A percentile compares a stretch with the other conserved stretches of the same genome.
These are phyloP conservation scores for Nesogale talazaci DNA, from an alignment of 2,113 vertebrate species.

Conservation along the genomic window DNA sequence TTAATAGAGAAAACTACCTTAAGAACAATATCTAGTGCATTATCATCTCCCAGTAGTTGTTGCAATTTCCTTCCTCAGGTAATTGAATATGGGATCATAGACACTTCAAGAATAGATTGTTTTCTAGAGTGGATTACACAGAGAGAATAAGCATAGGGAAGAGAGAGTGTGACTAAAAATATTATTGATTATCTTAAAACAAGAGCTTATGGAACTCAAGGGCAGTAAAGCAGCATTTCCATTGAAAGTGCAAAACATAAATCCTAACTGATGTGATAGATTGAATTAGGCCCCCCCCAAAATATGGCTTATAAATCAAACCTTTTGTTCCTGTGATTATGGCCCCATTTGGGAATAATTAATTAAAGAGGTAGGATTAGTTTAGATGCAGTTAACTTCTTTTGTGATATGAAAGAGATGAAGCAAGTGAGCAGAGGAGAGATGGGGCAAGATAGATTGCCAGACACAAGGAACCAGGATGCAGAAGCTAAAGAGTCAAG, in stretches of 20 bases:
- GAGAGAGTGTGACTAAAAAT: slow-evolving; percentile 55
- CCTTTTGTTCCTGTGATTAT: neutral
- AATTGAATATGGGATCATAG: slow-evolving; percentile 72
- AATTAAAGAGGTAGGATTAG: neutral
- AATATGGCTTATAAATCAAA: neutral
- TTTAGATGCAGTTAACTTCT: neutral
- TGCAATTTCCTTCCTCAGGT: slow-evolving; percentile 61
- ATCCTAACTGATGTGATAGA: neutral
- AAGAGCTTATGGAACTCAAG: neutral
- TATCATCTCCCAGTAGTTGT: slow-evolving; percentile 38
- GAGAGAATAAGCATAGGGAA: slow-evolving; percentile 71
- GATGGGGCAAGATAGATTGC: neutral
- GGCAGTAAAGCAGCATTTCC: neutral
- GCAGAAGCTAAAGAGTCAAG: neutral
- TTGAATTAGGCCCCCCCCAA: neutral
- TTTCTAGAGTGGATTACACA: slow-evolving; percentile 55
- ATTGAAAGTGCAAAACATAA: neutral
- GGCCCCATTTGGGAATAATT: neutral
- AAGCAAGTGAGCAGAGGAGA: neutral
- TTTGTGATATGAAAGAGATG: neutral
- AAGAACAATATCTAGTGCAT: slow-evolving; percentile 76
- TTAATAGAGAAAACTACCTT: slow-evolving; percentile 71
- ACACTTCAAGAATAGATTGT: slow-evolving; percentile 67
- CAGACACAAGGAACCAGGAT: neutral
- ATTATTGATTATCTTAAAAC: slow-evolving; percentile 46